Evolutionary conservation across 2,113 vertebrate genomes (phyloP).

Genomic region (Aphelocoma coerulescens): DNA sequence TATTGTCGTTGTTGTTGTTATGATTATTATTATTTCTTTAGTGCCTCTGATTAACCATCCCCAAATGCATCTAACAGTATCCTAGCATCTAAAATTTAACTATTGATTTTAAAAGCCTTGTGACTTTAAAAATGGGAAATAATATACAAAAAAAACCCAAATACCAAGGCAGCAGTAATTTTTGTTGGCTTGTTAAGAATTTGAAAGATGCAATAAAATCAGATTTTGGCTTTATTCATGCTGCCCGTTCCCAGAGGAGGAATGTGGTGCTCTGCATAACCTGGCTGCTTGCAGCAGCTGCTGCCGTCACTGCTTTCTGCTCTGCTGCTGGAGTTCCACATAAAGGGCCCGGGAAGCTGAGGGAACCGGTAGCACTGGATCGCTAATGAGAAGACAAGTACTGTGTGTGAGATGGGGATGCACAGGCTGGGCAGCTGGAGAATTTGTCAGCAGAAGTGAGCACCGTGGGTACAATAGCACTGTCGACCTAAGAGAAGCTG

Average conservation of each 20-base stretch:
- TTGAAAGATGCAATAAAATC: slow-evolving; percentile 42
- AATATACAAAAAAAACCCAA: not conserved
- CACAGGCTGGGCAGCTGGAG: not conserved
- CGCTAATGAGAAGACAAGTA: accelerated
- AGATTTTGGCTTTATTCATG: not conserved
- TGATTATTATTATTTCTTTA: not conserved
- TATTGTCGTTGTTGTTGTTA: not conserved
- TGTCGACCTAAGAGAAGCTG: not conserved
- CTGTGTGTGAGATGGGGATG: not conserved
- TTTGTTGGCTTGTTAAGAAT: slow-evolving; percentile 51
- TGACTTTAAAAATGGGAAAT: not conserved
- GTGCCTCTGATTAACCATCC: not conserved
- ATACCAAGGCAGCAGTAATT: not conserved
- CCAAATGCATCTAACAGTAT: not conserved
- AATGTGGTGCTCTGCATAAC: not conserved
- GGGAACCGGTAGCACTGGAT: not conserved
- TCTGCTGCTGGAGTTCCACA: not conserved
- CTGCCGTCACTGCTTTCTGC: accelerated
- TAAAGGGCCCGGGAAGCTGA: not conserved
- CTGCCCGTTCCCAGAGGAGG: not conserved
- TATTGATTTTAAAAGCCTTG: not conserved
- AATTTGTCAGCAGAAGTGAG: not conserved
- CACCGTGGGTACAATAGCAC: accelerated
- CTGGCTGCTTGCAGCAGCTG: not conserved
- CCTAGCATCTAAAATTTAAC: not conserved